Evolutionary conservation across 2,113 vertebrate species (phyloP).

Genomic region (Natator depressus): DNA sequence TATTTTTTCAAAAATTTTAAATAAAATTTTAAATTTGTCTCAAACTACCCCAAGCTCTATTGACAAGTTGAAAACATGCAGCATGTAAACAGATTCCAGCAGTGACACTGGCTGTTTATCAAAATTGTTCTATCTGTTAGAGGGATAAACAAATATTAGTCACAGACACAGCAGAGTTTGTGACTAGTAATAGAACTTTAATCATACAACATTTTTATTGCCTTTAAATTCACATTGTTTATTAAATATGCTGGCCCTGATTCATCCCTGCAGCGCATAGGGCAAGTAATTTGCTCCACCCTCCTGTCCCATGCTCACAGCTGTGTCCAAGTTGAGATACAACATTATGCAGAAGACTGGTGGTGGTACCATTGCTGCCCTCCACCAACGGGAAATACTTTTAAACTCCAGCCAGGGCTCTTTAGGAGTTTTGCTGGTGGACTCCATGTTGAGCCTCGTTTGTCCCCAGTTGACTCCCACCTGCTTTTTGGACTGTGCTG

Average conservation of each 20-base stretch:
- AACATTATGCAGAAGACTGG: neutral
- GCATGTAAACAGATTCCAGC: neutral
- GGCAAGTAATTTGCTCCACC: neutral
- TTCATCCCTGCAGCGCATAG: rapidly evolving
- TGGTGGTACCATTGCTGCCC: neutral
- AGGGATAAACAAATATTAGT: neutral
- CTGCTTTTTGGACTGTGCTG: slow-evolving; percentile 40
- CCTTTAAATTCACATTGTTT: neutral
- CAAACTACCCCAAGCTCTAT: neutral
- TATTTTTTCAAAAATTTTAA: neutral
- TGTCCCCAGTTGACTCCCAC: slow-evolving; percentile 49
- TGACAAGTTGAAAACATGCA: neutral
- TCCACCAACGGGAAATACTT: neutral
- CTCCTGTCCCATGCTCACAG: neutral
- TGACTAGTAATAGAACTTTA: neutral
- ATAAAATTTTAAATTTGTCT: neutral
- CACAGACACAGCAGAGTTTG: neutral
- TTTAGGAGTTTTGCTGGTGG: neutral
- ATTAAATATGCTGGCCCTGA: rapidly evolving
- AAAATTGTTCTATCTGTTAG: neutral
- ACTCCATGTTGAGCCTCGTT: neutral
- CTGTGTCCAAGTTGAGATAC: rapidly evolving
- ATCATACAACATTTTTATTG: neutral
- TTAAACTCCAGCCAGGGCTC: neutral
- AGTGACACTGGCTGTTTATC: neutral